Conservation (phyloP, 2,888 invertebrate genomes). For the Sesamia inferens region DNA sequence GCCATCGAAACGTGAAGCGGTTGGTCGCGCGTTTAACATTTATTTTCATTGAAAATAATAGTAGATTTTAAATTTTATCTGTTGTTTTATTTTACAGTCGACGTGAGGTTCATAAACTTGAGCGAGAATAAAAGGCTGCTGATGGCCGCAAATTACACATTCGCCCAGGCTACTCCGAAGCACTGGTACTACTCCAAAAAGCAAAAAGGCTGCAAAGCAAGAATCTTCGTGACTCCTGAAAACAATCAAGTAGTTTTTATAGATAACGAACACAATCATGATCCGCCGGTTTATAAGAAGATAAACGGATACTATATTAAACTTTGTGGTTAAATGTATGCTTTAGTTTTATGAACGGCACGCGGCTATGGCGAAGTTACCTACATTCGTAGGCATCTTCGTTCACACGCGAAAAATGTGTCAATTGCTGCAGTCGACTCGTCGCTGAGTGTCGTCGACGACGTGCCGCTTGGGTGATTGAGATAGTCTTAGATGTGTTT, state of each 20-base stretch:
- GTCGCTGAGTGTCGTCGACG: neutral
- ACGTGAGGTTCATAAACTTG: slow-evolving; percentile 66
- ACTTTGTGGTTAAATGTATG: slow-evolving; percentile 19
- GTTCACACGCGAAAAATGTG: neutral
- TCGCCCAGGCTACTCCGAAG: slow-evolving; percentile 64
- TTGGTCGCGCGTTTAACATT: too few species aligned
- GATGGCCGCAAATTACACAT: slow-evolving; percentile 72
- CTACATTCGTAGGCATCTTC: neutral
- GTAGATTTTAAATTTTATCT: neutral
- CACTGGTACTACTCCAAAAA: slow-evolving; percentile 75
- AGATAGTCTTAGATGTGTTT: neutral
- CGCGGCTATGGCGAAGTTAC: neutral
- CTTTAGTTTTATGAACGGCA: neutral
- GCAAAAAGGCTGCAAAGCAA: slow-evolving; percentile 70
- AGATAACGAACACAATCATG: slow-evolving; percentile 61
- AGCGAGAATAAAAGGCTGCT: slow-evolving; percentile 63
- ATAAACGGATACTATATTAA: slow-evolving; percentile 44
- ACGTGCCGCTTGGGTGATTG: too few species aligned
- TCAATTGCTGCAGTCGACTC: neutral
- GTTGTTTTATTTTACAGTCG: slow-evolving; percentile 48
- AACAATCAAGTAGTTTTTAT: slow-evolving; percentile 52
- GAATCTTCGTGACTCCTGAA: slow-evolving; percentile 60
- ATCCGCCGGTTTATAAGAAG: slow-evolving; percentile 39
- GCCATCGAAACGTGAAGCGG: too few species aligned
- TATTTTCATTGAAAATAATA: too few species aligned